These are phyloP conservation scores for Aplocera efformata DNA, from an alignment of 2,888 invertebrate species.

Conservation along the genomic window DNA sequence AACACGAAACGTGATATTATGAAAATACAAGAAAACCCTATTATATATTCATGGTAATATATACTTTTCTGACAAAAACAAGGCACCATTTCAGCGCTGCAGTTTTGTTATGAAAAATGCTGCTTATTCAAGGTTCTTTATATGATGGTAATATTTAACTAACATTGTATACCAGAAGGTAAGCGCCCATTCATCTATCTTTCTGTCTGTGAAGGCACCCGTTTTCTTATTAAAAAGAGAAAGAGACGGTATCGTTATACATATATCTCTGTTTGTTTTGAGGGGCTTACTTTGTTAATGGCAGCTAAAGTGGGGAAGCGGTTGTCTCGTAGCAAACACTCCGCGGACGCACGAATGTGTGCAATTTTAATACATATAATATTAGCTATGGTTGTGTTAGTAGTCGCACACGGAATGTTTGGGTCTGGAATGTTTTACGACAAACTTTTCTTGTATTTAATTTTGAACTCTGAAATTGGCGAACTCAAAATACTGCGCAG, in stretches of 20 bases:
- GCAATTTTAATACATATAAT: conserved; percentile 62
- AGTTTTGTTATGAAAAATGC: too few relatives aligned
- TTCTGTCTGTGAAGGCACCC: too few relatives aligned
- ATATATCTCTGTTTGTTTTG: too few relatives aligned
- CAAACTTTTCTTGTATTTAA: conserved; percentile 20
- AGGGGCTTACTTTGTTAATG: background rate
- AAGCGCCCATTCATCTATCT: too few relatives aligned
- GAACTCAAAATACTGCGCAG: conserved; percentile 2
- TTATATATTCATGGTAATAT: too few relatives aligned
- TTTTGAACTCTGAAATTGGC: conserved; percentile 11
- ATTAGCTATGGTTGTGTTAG: conserved; percentile 61
- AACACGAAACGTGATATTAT: background rate
- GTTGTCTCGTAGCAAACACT: background rate
- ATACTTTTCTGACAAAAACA: too few relatives aligned
- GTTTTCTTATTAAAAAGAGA: too few relatives aligned
- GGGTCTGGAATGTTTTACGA: conserved; percentile 18
- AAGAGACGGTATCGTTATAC: too few relatives aligned
- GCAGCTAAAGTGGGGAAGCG: conserved; percentile 3
- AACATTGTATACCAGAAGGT: too few relatives aligned
- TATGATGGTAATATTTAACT: too few relatives aligned
- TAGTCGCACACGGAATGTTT: conserved; percentile 44
- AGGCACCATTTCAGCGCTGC: too few relatives aligned
- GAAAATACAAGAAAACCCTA: background rate
- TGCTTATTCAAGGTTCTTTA: too few relatives aligned
- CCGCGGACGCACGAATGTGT: conserved; percentile 46